phyloP scores from a whole-genome alignment of 2,797 vertebrate genomes.

The Eupleurogrammus muticus region DNA sequence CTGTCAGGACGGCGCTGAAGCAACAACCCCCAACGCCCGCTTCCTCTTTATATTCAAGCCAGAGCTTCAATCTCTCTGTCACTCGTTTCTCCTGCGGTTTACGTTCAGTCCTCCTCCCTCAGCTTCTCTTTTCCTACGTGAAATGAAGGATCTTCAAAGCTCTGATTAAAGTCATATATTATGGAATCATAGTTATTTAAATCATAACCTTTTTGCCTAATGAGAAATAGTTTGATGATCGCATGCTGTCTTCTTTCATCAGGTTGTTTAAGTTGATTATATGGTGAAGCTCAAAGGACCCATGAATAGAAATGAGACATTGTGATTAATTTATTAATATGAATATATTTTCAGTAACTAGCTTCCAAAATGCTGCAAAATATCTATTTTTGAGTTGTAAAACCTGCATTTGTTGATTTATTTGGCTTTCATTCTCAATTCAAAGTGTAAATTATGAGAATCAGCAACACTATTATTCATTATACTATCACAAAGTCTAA shows the following conservation, averaged over 20 bases:
- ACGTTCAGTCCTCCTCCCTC: slow-evolving; percentile 10
- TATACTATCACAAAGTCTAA: no score
- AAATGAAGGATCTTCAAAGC: background rate
- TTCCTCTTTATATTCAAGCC: slow-evolving; percentile 41
- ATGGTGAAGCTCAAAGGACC: background rate
- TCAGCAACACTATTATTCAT: no score
- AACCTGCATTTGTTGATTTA: no score
- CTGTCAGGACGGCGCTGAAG: slow-evolving; percentile 13
- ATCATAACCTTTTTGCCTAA: background rate
- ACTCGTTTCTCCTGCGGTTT: slow-evolving; percentile 32
- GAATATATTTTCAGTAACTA: no score
- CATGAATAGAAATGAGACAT: background rate
- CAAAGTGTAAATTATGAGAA: no score
- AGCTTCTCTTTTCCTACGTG: background rate
- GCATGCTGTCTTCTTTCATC: background rate
- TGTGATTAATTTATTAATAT: background rate
- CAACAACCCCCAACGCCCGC: slow-evolving; percentile 6
- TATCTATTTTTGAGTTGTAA: background rate
- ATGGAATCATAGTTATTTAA: background rate
- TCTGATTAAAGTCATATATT: background rate
- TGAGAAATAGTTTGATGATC: background rate
- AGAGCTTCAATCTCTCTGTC: slow-evolving; percentile 45
- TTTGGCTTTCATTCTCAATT: no score
- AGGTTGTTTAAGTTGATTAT: background rate
- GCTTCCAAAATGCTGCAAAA: no score